Base-by-base conservation (phyloP, 2,888 invertebrate species). In the Philopedon plagiatum region DNA sequence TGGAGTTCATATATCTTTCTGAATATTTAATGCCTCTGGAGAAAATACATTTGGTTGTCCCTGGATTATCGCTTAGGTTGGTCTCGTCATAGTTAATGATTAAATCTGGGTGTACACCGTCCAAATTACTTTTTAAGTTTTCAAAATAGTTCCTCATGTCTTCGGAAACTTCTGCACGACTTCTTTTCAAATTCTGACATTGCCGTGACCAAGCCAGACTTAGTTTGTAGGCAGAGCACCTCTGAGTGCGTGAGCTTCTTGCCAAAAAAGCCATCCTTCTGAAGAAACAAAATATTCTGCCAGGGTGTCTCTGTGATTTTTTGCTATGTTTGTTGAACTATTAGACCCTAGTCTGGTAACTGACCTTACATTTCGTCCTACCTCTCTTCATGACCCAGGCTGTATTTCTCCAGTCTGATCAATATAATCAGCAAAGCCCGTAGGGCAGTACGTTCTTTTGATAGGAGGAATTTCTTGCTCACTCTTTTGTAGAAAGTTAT, bases 401-500 rank as follows among this genome's bases (percentile, higher is more conserved):
- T n/a, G n/a, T n/a, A n/a, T n/a, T n/a, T n/a, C n/a, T n/a, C n/a
- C n/a, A n/a, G n/a, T n/a, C n/a, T n/a, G n/a, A n/a, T n/a, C n/a
- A n/a, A n/a, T n/a, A n/a, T n/a, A n/a, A n/a, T n/a, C n/a, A n/a
- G n/a, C n/a, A n/a, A n/a, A n/a, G n/a, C n/a, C n/a, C n/a, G n/a
- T n/a, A n/a, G 51, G 29, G 29, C 29, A 29, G 29, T 60, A 7
- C 61, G 11, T 37, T 5, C 26, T 37, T 7, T 7, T n/a, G 68
- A 57, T 4, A 69, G 41, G 15, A 61, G 67, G 46, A 32, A 29
- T 29, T 29, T 29, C 29, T 29, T 44, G n/a, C 49, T 76, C 75
- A 21, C 44, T 44, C 21, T 51, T 66, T 69, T 74, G 75, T 0
- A 76, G 34, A 67, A 63, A 76, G 63, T 76, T 76, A 44, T 75